Percentiles rank a stretch among this genome's conserved stretches.
Conservation (phyloP, 2,113 vertebrate genomes). For the Oreotrochilus melanogaster region DNA sequence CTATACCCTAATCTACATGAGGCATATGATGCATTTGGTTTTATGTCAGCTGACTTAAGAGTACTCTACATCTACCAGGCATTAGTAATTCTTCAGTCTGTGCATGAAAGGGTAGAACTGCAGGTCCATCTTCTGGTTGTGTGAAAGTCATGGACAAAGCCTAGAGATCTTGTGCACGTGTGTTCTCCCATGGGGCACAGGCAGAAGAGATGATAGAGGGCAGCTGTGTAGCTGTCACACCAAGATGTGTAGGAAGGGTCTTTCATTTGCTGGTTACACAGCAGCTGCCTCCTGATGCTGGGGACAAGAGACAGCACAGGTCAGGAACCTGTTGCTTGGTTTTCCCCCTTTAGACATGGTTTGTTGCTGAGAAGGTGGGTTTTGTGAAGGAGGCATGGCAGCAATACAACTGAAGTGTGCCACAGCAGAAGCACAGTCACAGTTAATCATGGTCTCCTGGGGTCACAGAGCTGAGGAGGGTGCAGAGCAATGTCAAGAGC, state of each 20-base stretch:
- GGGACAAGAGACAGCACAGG: neutral
- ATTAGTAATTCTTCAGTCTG: neutral
- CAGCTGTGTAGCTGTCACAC: neutral
- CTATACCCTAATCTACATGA: neutral
- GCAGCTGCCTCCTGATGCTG: neutral
- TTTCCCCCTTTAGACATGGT: neutral
- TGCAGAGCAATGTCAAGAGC: neutral
- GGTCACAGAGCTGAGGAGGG: neutral
- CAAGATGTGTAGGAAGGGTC: neutral
- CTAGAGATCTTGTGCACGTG: neutral
- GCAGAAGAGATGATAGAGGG: neutral
- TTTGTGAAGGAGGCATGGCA: neutral
- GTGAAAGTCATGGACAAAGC: neutral
- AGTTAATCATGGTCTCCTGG: neutral
- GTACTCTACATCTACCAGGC: neutral
- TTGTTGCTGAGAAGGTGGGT: neutral
- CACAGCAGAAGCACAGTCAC: neutral
- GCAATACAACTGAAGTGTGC: neutral
- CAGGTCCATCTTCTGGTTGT: neutral
- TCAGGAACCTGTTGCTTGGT: neutral
- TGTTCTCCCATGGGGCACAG: neutral
- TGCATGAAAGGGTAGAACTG: neutral
- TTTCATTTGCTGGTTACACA: neutral
- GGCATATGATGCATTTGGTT: neutral
- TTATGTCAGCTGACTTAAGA: neutral